A percentile compares a stretch with the other conserved stretches of the same genome.
Conservation (phyloP, 1,140 invertebrate genomes). For the Panulirus ornatus region DNA sequence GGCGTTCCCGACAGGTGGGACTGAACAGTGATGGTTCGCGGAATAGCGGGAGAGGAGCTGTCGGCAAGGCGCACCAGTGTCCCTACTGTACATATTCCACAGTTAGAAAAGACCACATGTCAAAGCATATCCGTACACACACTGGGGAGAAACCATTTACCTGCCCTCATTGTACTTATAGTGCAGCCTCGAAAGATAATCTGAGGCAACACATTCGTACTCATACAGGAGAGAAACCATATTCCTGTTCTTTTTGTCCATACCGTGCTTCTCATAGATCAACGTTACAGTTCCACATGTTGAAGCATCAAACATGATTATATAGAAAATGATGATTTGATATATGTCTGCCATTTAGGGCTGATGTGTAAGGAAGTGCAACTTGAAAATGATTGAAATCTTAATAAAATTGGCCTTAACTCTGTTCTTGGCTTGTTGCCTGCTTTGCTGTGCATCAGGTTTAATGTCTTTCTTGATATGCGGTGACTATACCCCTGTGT, state of each 20-base stretch:
- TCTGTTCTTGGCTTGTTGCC: no score
- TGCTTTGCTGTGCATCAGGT: no score
- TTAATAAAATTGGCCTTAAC: no score
- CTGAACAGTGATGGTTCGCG: constrained; percentile 34
- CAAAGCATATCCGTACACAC: constrained; percentile 46
- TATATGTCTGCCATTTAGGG: no score
- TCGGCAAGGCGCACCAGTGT: constrained; percentile 40
- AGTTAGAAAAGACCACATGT: constrained; percentile 40
- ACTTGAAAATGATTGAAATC: no score
- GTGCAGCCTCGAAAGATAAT: constrained; percentile 40
- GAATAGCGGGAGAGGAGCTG: constrained; percentile 21
- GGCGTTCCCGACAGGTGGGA: constrained; percentile 52
- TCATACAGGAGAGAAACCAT: constrained; percentile 51
- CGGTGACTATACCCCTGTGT: no score
- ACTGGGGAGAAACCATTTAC: constrained; percentile 42
- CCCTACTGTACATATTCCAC: constrained; percentile 45
- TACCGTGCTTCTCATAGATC: constrained; percentile 35
- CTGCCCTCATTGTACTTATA: constrained; percentile 35
- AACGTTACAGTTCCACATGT: constrained; percentile 8
- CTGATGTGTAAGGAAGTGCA: no score
- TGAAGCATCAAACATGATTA: constrained; percentile 30
- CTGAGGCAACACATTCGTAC: constrained; percentile 29
- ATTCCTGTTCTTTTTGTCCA: constrained; percentile 12
- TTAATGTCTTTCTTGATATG: no score
- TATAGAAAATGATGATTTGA: no score